Evolutionary conservation across 2,113 vertebrate genomes (phyloP).

Genomic region (Ascaphus truei): DNA sequence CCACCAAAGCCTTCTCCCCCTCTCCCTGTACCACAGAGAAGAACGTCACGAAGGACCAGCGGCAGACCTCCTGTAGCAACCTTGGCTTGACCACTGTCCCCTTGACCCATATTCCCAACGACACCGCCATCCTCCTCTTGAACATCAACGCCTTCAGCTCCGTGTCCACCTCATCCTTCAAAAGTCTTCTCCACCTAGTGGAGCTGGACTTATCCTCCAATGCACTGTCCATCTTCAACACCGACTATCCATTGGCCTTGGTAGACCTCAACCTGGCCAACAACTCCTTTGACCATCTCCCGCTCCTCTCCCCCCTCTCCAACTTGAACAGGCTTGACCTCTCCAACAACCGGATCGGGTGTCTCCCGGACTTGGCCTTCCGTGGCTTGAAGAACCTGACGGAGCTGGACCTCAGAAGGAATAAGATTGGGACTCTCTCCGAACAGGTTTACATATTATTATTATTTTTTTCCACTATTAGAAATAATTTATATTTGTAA

Average conservation of each 20-base stretch:
- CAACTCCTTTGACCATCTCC: constrained; percentile 40
- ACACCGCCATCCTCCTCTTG: constrained; percentile 38
- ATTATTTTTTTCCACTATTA: no score
- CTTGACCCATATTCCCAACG: neutral
- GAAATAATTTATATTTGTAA: no score
- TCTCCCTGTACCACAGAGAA: constrained; percentile 6
- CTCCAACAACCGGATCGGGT: constrained; percentile 41
- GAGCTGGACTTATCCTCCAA: constrained; percentile 28
- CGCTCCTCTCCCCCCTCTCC: constrained; percentile 19
- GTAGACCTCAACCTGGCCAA: constrained; percentile 37
- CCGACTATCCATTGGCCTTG: neutral
- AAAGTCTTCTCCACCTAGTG: constrained; percentile 3
- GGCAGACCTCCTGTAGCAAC: constrained; percentile 41
- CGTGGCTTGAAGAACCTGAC: constrained; percentile 32
- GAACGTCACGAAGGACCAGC: neutral
- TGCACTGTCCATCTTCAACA: constrained; percentile 29
- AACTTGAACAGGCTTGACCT: constrained; percentile 21
- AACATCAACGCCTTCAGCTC: constrained; percentile 34
- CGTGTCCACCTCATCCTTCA: constrained; percentile 33
- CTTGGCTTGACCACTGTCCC: constrained; percentile 32
- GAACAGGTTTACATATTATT: neutral
- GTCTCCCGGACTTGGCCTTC: constrained; percentile 1
- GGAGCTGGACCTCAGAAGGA: constrained; percentile 20
- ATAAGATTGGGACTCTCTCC: neutral
- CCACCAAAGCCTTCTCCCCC: neutral